Conservation (phyloP, 2,797 vertebrate species). For the Coendou prehensilis region DNA sequence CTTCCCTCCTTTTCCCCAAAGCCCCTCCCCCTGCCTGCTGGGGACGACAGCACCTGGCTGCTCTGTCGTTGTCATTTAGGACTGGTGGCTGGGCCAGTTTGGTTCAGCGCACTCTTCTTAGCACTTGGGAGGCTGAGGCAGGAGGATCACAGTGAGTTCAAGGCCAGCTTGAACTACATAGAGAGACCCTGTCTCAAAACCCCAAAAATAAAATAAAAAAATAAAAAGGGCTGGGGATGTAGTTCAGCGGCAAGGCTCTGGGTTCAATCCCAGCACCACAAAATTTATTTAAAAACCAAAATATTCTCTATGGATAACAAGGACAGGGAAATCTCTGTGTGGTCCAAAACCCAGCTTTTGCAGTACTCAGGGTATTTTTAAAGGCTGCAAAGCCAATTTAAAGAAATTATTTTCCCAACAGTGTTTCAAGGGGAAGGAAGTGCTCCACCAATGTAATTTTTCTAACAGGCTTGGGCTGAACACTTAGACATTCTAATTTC, state of each 20-base stretch:
- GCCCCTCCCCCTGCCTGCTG: background rate
- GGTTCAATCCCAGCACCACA: background rate
- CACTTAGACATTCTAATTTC: constrained; percentile 71
- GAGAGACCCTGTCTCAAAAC: background rate
- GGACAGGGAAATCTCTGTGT: background rate
- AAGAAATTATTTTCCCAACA: constrained; percentile 65
- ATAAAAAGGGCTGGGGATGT: background rate
- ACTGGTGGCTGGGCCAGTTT: background rate
- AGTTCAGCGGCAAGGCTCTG: background rate
- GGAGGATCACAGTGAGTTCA: background rate
- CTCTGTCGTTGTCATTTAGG: background rate
- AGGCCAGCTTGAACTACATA: background rate
- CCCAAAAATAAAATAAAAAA: background rate
- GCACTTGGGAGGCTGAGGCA: background rate
- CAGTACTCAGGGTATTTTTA: background rate
- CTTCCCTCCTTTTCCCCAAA: background rate
- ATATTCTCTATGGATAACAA: background rate
- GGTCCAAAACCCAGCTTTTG: background rate
- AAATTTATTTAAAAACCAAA: background rate
- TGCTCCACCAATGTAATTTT: constrained; percentile 46
- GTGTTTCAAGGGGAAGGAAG: constrained; percentile 73
- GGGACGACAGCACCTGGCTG: background rate
- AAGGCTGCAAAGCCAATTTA: background rate
- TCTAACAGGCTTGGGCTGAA: constrained; percentile 60
- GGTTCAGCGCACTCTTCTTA: background rate